phyloP scores from a whole-genome alignment of 2,797 vertebrate species.

The Miichthys miiuy region DNA sequence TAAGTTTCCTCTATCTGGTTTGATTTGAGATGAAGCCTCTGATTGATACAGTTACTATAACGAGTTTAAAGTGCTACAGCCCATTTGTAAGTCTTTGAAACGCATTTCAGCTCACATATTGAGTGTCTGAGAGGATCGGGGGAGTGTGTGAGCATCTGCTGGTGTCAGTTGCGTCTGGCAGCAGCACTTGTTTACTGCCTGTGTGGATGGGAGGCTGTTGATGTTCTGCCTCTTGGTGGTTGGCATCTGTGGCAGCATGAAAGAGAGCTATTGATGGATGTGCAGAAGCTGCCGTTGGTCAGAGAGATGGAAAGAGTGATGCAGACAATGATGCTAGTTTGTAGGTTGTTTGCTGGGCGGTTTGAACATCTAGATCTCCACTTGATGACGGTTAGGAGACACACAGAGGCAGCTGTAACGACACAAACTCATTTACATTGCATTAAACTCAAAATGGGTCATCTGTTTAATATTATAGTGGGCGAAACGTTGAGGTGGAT shows the following conservation, averaged over 20 bases:
- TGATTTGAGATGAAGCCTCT: constrained; percentile 7
- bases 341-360: neutral
- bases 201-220: constrained; percentile 55
- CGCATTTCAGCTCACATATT: constrained; percentile 38
- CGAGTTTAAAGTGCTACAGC: constrained; percentile 33
- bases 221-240: constrained; percentile 52
- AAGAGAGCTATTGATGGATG: constrained; percentile 64
- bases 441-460: neutral
- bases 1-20: constrained; percentile 12
- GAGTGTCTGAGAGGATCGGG: constrained; percentile 19
- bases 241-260: constrained; percentile 64
- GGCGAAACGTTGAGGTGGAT: neutral
- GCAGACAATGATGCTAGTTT: constrained; percentile 14
- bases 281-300: constrained; percentile 37
- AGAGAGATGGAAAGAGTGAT: constrained; percentile 47
- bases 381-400: neutral
- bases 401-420: constrained; percentile 4
- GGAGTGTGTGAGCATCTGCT: constrained; percentile 16
- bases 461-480: neutral
- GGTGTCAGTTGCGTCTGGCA: constrained; percentile 59
- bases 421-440: constrained; percentile 1
- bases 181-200: constrained; percentile 65
- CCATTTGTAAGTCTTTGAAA: constrained; percentile 20
- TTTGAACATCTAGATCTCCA: neutral
- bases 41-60: neutral